phyloP scores from a whole-genome alignment of 1,140 invertebrate genomes.

The Apis laboriosa region DNA sequence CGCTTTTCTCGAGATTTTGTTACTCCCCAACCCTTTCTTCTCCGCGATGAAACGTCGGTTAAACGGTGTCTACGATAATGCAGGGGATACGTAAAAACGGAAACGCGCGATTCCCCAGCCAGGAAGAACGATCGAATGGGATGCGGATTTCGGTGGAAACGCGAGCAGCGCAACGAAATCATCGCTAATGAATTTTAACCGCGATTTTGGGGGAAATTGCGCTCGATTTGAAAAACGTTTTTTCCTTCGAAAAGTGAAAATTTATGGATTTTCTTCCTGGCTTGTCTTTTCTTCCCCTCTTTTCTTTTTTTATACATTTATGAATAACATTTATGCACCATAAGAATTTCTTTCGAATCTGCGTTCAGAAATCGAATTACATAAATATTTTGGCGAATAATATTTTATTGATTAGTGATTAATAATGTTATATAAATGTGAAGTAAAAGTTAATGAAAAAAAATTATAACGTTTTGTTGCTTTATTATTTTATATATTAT shows the following conservation, averaged over 20 bases:
- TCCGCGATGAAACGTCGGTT: background rate
- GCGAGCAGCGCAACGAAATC: background rate
- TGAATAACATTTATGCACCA: too few relatives aligned
- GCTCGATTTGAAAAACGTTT: background rate
- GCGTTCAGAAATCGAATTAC: too few relatives aligned
- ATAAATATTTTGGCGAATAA: too few relatives aligned
- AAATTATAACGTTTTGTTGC: too few relatives aligned
- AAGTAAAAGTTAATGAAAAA: too few relatives aligned
- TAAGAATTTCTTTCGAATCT: too few relatives aligned
- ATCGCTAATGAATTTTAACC: conserved; percentile 31
- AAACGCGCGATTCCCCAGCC: background rate
- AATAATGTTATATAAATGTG: too few relatives aligned
- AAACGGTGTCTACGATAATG: conserved; percentile 38
- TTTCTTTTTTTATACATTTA: too few relatives aligned
- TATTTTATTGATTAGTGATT: too few relatives aligned
- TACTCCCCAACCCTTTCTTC: background rate
- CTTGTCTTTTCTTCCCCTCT: too few relatives aligned
- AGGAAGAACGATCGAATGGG: background rate
- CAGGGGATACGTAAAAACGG: background rate
- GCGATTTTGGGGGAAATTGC: background rate
- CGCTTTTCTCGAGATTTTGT: conserved; percentile 15
- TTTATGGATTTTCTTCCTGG: too few relatives aligned
- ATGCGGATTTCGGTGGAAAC: background rate
- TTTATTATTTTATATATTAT: too few relatives aligned
- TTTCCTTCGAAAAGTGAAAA: background rate